Conservation (phyloP, 1,140 invertebrate genomes). For the Acromyrmex echinatior region DNA sequence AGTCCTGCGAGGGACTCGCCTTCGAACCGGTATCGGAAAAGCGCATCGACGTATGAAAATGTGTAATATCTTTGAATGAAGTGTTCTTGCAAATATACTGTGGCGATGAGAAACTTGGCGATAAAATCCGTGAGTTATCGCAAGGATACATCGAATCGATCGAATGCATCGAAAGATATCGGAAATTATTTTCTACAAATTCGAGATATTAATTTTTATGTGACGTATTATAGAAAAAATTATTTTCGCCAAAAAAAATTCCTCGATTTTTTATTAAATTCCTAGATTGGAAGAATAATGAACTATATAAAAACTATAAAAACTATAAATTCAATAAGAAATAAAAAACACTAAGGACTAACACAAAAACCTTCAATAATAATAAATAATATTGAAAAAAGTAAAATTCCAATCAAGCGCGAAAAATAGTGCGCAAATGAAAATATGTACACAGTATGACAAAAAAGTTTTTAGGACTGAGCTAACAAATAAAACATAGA, state of each 20-base stretch:
- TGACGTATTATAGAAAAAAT: neutral
- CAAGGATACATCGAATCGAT: neutral
- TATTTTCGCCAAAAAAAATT: neutral
- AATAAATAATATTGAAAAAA: too few relatives aligned
- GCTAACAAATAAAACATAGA: too few relatives aligned
- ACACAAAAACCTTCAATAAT: too few relatives aligned
- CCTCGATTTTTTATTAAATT: neutral
- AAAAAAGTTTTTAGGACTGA: too few relatives aligned
- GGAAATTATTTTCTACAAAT: neutral
- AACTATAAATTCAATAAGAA: too few relatives aligned
- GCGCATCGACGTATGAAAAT: conserved; percentile 19
- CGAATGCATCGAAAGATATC: neutral
- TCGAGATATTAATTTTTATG: neutral
- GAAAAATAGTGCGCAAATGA: too few relatives aligned
- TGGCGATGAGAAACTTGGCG: neutral
- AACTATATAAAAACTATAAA: neutral
- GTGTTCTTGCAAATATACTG: neutral
- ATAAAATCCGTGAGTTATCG: conserved; percentile 1
- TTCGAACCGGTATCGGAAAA: neutral
- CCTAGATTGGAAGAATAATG: neutral
- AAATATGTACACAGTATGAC: too few relatives aligned
- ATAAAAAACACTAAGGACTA: neutral
- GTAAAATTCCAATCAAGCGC: too few relatives aligned
- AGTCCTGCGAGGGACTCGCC: neutral
- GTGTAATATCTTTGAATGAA: conserved; percentile 22